Percentiles rank a stretch among this genome's conserved stretches.
Conservation (phyloP, 1,140 invertebrate species). For the Listronotus oregonensis region DNA sequence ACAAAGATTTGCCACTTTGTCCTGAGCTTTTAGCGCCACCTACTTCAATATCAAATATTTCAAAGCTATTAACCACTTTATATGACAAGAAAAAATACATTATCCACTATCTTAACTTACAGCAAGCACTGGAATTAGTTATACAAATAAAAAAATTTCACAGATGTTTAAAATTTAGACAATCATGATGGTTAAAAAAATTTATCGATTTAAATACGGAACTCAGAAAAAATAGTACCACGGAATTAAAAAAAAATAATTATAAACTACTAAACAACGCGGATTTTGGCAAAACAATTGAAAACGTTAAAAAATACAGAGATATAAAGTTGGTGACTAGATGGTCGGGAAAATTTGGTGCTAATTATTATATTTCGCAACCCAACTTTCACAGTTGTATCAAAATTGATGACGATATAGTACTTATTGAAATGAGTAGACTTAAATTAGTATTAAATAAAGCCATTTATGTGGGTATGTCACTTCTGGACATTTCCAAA, state of each 20-base stretch:
- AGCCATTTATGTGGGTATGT: slow-evolving; percentile 55
- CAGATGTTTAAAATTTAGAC: slow-evolving; percentile 49
- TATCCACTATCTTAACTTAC: slow-evolving; percentile 37
- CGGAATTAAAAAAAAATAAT: slow-evolving; percentile 57
- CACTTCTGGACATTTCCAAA: slow-evolving; percentile 54
- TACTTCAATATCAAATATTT: slow-evolving; percentile 49
- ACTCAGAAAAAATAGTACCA: slow-evolving; percentile 46
- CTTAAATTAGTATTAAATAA: slow-evolving; percentile 52
- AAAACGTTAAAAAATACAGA: slow-evolving; percentile 53
- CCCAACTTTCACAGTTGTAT: slow-evolving; percentile 43
- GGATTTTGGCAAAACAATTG: slow-evolving; percentile 58
- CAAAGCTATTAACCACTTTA: slow-evolving; percentile 47
- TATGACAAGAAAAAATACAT: slow-evolving; percentile 4
- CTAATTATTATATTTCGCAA: slow-evolving; percentile 47
- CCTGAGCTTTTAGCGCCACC: slow-evolving; percentile 46
- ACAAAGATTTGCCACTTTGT: slow-evolving; percentile 56
- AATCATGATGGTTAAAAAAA: slow-evolving; percentile 49
- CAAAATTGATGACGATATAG: slow-evolving; percentile 52
- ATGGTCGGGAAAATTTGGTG: slow-evolving; percentile 42
- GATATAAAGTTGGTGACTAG: slow-evolving; percentile 50
- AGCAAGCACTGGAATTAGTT: slow-evolving; percentile 1
- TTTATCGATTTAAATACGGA: slow-evolving; percentile 56
- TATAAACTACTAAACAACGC: slow-evolving; percentile 59
- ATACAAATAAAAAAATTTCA: slow-evolving; percentile 22
- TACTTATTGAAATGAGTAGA: slow-evolving; percentile 53